Conservation (phyloP, 2,797 vertebrate genomes). For the Sebastes iracundus region DNA sequence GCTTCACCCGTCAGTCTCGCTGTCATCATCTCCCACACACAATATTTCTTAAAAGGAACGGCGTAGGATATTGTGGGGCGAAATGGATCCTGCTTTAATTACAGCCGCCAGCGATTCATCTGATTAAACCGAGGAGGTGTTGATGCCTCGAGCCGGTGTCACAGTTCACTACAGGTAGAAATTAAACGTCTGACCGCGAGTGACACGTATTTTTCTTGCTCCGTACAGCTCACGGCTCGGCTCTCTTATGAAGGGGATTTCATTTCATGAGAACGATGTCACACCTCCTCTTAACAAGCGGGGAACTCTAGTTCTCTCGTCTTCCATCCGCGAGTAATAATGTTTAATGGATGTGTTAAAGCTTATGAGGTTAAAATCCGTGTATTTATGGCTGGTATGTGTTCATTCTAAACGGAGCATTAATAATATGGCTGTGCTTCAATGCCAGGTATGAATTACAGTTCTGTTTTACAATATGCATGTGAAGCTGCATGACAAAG, state of each 20-base stretch:
- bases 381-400: background rate
- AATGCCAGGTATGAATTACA: too few species aligned
- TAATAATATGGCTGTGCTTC: background rate
- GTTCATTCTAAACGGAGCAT: background rate
- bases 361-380: background rate
- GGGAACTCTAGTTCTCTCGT: background rate
- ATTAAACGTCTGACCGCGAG: slow-evolving; percentile 27
- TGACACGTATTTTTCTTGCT: background rate
- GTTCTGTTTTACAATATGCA: background rate
- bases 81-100: slow-evolving; percentile 39
- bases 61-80: background rate
- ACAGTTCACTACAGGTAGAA: slow-evolving; percentile 41
- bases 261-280: slow-evolving; percentile 1
- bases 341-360: background rate
- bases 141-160: slow-evolving; percentile 21
- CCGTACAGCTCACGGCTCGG: background rate
- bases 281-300: background rate
- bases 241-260: background rate
- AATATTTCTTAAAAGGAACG: background rate
- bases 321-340: background rate
- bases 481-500: too few species aligned
- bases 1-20: background rate
- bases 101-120: slow-evolving; percentile 22
- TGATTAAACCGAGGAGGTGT: slow-evolving; percentile 41
- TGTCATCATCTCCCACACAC: background rate